Percentiles rank a stretch among this genome's conserved stretches.
Conservation (phyloP, 2,888 invertebrate species). For the Theretra japonica region DNA sequence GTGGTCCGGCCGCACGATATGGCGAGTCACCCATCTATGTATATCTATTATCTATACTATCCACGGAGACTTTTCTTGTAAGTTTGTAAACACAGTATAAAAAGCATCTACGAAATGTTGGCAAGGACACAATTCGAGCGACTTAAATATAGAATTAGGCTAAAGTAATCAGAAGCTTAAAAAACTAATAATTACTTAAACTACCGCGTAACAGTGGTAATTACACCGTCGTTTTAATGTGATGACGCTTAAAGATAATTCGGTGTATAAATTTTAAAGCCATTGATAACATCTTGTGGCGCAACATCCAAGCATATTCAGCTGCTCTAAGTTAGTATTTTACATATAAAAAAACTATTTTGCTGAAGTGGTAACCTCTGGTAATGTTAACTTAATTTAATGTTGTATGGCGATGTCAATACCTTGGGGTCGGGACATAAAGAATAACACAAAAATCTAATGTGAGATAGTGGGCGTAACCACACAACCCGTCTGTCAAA, state of each 20-base stretch:
- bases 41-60: not conserved
- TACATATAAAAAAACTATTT: not conserved
- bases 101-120: not conserved
- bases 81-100: not conserved
- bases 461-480: conserved; percentile 22
- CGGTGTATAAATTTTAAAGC: not conserved
- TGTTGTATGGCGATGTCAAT: not conserved
- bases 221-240: conserved; percentile 8
- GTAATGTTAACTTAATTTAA: not conserved
- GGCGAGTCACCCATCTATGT: conserved; percentile 41
- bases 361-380: too few species aligned
- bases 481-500: conserved; percentile 50
- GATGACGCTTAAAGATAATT: not conserved
- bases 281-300: conserved; percentile 2
- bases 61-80: not conserved
- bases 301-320: not conserved
- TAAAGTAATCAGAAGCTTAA: not conserved
- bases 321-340: not conserved
- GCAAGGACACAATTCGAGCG: not conserved
- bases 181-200: not conserved
- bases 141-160: not conserved
- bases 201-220: not conserved
- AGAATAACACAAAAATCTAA: conserved; percentile 22
- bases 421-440: conserved; percentile 8
- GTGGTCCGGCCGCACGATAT: conserved; percentile 66